Evolutionary conservation across 2,797 vertebrate species (phyloP).

Genomic region (Delichon dasypus): DNA sequence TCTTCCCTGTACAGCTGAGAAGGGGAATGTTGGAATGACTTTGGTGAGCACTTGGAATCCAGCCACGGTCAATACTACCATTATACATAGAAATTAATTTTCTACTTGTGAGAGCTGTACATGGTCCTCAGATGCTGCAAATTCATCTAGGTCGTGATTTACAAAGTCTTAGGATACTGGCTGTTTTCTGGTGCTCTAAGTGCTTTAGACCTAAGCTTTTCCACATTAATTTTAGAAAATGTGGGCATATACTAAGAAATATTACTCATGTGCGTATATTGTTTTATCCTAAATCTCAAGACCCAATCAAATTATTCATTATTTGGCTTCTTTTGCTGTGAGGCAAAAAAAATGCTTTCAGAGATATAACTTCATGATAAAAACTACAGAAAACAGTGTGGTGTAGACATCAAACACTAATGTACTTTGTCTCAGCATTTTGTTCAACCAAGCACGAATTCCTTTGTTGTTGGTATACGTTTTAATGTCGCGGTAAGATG

Average conservation of each 20-base stretch:
- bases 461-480: background rate
- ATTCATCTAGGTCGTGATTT: background rate
- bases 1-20: background rate
- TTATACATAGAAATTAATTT: background rate
- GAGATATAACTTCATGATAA: background rate
- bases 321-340: background rate
- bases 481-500: conserved; percentile 4
- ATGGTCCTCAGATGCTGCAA: background rate
- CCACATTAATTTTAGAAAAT: background rate
- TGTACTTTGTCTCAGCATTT: background rate
- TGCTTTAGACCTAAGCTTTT: background rate
- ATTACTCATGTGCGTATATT: background rate
- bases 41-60: background rate
- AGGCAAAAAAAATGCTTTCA: background rate
- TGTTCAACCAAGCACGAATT: background rate
- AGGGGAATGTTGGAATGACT: background rate
- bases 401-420: background rate
- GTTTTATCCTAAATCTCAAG: background rate
- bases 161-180: background rate
- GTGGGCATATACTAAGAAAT: background rate
- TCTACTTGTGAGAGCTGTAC: background rate
- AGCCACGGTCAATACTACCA: background rate
- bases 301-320: background rate
- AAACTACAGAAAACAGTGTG: background rate
- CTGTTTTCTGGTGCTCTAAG: background rate